Conservation (phyloP, 2,888 invertebrate species). For the Heliothis peltigera region DNA sequence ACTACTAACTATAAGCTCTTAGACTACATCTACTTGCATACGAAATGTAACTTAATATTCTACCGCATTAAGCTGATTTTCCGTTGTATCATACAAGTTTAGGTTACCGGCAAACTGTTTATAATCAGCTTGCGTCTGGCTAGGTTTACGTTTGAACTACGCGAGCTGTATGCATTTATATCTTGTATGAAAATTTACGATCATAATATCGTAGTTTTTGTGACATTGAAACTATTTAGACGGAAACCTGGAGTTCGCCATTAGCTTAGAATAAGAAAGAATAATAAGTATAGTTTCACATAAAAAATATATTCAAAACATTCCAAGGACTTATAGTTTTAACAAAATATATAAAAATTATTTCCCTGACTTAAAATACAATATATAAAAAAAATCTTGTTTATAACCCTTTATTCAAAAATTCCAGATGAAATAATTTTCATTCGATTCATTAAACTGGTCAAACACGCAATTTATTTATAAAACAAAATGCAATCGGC, state of each 20-base stretch:
- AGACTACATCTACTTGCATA: not conserved
- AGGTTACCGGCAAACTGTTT: not conserved
- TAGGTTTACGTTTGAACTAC: not conserved
- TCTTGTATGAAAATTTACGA: not conserved
- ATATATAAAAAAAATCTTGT: too few species aligned
- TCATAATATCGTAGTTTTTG: not conserved
- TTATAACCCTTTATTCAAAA: too few species aligned
- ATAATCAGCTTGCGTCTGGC: not conserved
- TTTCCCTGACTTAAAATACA: too few species aligned
- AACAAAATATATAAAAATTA: too few species aligned
- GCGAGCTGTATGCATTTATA: not conserved
- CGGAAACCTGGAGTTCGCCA: not conserved
- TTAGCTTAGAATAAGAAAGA: too few species aligned
- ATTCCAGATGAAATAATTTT: too few species aligned
- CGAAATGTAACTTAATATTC: not conserved
- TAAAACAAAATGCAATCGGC: slow-evolving; percentile 26
- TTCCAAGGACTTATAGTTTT: too few species aligned
- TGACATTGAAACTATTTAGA: not conserved
- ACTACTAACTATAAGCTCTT: not conserved
- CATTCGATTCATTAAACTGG: too few species aligned
- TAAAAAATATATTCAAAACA: too few species aligned
- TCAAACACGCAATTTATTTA: slow-evolving; percentile 3
- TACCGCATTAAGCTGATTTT: not conserved
- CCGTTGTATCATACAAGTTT: not conserved
- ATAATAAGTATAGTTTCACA: too few species aligned